Evolutionary conservation across 2,888 invertebrate species (phyloP).

Genomic region (Leucania comma): DNA sequence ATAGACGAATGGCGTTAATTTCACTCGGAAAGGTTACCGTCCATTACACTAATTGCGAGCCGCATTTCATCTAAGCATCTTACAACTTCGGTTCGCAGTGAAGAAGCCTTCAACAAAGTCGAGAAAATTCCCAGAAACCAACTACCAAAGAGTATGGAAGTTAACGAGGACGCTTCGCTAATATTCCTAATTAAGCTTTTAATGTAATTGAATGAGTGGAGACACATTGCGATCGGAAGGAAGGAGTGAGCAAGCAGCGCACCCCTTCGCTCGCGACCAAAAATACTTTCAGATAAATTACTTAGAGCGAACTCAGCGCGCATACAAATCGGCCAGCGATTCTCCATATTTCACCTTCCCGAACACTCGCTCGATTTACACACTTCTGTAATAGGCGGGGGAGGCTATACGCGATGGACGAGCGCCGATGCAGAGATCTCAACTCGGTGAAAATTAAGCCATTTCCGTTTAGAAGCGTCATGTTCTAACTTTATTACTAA

Average conservation of each 20-base stretch:
- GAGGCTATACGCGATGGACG: constrained; percentile 72
- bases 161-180: constrained; percentile 85
- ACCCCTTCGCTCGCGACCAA: constrained; percentile 80
- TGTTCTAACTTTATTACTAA: constrained; percentile 83
- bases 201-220: constrained; percentile 89
- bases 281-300: constrained; percentile 89
- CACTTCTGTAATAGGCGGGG: constrained; percentile 78
- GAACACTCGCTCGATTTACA: constrained; percentile 84
- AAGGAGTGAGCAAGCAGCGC: constrained; percentile 69
- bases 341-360: constrained; percentile 85
- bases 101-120: constrained; percentile 85
- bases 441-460: constrained; percentile 84
- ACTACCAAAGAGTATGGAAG: constrained; percentile 86
- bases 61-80: constrained; percentile 88
- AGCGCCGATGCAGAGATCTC: constrained; percentile 71
- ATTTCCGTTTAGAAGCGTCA: constrained; percentile 80
- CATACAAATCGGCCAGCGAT: constrained; percentile 86
- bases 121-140: constrained; percentile 83
- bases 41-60: constrained; percentile 90
- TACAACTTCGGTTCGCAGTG: constrained; percentile 83
- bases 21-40: constrained; percentile 83
- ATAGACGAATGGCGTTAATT: constrained; percentile 88
- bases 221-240: constrained; percentile 84
- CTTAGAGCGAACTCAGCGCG: constrained; percentile 83
- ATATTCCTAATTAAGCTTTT: constrained; percentile 90